Conservation (phyloP, 2,888 invertebrate species). For the Himalopsyche anomala region DNA sequence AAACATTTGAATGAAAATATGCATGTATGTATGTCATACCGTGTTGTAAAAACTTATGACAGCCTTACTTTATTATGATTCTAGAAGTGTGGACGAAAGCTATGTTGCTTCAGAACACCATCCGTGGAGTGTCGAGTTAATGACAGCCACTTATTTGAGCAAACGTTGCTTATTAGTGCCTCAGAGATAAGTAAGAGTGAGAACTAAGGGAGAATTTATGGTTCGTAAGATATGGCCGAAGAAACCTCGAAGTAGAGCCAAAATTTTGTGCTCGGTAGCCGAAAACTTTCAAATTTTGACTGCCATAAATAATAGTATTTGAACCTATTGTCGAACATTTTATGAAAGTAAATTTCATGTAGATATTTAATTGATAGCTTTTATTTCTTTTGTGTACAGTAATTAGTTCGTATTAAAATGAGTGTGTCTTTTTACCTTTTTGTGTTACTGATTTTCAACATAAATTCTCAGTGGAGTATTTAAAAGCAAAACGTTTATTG, state of each 20-base stretch:
- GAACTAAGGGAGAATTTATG: slow-evolving; percentile 55
- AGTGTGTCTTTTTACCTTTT: too few relatives aligned
- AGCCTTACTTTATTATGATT: neutral
- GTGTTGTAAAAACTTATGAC: neutral
- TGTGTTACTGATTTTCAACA: too few relatives aligned
- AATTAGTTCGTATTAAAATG: too few relatives aligned
- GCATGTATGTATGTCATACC: too few relatives aligned
- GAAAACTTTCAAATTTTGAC: neutral
- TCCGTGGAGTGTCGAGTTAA: slow-evolving; percentile 44
- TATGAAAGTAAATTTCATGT: too few relatives aligned
- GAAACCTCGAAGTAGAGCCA: neutral
- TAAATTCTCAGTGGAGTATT: too few relatives aligned
- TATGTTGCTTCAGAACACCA: neutral
- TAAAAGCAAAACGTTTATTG: too few relatives aligned
- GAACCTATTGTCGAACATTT: too few relatives aligned
- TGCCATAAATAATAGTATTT: neutral
- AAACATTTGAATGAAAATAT: too few relatives aligned
- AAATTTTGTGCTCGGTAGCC: neutral
- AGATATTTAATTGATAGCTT: too few relatives aligned
- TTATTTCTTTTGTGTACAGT: too few relatives aligned
- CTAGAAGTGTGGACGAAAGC: neutral
- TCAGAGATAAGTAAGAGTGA: slow-evolving; percentile 52
- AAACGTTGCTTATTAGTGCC: slow-evolving; percentile 61
- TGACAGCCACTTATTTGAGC: slow-evolving; percentile 58
- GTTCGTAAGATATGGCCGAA: slow-evolving; percentile 55